A percentile compares a stretch with the other conserved stretches of the same genome.
Conservation (phyloP, 2,113 vertebrate genomes). For the Gambusia holbrooki region DNA sequence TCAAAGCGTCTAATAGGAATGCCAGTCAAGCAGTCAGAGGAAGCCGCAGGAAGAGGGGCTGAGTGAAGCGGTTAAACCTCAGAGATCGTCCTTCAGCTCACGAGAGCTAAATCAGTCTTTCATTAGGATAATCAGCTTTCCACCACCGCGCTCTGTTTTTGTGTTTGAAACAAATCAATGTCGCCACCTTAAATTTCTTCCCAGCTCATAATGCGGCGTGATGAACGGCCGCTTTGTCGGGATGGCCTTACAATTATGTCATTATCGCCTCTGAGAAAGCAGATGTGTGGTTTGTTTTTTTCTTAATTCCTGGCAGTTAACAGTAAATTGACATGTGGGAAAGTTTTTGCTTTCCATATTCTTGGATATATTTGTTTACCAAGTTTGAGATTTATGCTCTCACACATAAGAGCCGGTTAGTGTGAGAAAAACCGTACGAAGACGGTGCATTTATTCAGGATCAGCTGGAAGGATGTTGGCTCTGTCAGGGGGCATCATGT, state of each 20-base stretch:
- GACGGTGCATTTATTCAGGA: slow-evolving; percentile 43
- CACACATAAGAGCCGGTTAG: slow-evolving; percentile 23
- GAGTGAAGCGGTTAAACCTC: slow-evolving; percentile 62
- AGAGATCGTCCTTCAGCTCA: slow-evolving; percentile 55
- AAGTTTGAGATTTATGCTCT: slow-evolving; percentile 44
- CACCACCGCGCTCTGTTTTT: slow-evolving; percentile 53
- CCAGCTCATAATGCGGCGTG: slow-evolving; percentile 47
- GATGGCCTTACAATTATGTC: slow-evolving; percentile 72
- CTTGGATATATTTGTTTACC: slow-evolving; percentile 56
- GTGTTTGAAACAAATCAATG: slow-evolving; percentile 51
- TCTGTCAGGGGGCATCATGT: slow-evolving; percentile 42
- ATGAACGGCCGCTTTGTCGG: slow-evolving; percentile 65
- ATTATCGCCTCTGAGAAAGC: slow-evolving; percentile 66
- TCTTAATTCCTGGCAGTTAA: slow-evolving; percentile 19
- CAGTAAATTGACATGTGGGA: slow-evolving; percentile 46
- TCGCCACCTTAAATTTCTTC: slow-evolving; percentile 61
- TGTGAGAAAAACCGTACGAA: slow-evolving; percentile 21
- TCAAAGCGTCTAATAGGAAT: slow-evolving; percentile 35
- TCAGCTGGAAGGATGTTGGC: slow-evolving; percentile 47
- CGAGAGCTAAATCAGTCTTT: slow-evolving; percentile 52
- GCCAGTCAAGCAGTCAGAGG: slow-evolving; percentile 29
- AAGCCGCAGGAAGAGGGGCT: slow-evolving; percentile 47
- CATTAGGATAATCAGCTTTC: slow-evolving; percentile 71
- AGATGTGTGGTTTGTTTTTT: slow-evolving; percentile 15
- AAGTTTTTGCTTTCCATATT: slow-evolving; percentile 8